These are phyloP conservation scores for Tetranychus piercei DNA, from an alignment of 2,888 invertebrate species.

Conservation along the genomic window DNA sequence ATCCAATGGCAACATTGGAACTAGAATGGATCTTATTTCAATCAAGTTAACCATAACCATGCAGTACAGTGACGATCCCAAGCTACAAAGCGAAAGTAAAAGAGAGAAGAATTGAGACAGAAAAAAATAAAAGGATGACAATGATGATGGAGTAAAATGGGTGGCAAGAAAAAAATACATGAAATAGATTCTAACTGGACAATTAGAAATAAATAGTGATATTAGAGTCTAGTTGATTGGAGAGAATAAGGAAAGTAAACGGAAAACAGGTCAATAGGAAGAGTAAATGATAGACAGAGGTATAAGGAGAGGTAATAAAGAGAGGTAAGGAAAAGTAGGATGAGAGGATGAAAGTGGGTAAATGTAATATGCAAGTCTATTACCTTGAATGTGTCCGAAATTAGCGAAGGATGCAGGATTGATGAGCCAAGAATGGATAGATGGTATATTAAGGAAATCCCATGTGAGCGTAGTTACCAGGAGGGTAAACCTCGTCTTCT, in stretches of 20 bases:
- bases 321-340: not conserved
- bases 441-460: not conserved
- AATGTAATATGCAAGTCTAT: not conserved
- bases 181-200: too few relatives aligned
- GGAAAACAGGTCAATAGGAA: not conserved
- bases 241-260: not conserved
- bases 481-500: not conserved
- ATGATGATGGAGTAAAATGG: not conserved
- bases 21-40: not conserved
- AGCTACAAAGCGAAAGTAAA: not conserved
- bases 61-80: not conserved
- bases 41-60: conserved; percentile 1
- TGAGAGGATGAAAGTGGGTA: not conserved
- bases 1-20: not conserved
- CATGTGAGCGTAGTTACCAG: not conserved
- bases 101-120: not conserved
- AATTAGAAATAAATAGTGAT: too few relatives aligned
- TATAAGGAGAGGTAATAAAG: not conserved
- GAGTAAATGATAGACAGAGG: not conserved
- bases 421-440: not conserved
- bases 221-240: too few relatives aligned
- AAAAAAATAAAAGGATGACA: not conserved
- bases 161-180: too few relatives aligned
- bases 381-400: not conserved
- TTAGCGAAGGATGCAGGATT: not conserved